Evolutionary conservation across 2,113 vertebrate species (phyloP).

Genomic region (Erpornis zantholeuca): DNA sequence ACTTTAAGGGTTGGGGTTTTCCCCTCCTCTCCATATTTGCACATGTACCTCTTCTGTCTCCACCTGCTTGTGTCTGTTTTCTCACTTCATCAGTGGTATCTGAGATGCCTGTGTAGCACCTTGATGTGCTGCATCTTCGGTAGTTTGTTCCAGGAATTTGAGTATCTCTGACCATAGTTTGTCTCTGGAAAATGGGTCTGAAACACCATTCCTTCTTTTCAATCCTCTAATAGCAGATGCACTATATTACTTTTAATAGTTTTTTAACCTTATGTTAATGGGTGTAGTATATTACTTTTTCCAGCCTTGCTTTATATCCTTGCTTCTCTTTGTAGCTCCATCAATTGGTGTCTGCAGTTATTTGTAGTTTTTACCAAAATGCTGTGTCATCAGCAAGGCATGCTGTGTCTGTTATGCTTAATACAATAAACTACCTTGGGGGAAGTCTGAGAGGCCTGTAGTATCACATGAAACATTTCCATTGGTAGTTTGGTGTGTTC

Average conservation of each 20-base stretch:
- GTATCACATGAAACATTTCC: neutral
- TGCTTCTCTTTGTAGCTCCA: neutral
- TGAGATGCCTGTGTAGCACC: neutral
- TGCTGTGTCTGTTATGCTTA: neutral
- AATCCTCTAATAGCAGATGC: neutral
- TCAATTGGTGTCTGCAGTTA: neutral
- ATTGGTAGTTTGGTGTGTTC: neutral
- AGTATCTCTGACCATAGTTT: neutral
- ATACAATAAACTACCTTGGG: neutral
- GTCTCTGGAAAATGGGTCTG: neutral
- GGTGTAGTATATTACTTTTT: neutral
- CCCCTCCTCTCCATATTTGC: neutral
- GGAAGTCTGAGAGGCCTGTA: neutral
- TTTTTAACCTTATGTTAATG: neutral
- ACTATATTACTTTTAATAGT: neutral
- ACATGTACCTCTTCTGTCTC: neutral
- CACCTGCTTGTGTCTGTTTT: neutral
- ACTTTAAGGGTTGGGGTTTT: neutral
- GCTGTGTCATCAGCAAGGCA: neutral
- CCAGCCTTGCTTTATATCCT: neutral
- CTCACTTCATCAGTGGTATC: neutral
- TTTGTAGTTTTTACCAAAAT: neutral
- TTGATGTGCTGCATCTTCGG: neutral
- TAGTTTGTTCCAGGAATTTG: neutral
- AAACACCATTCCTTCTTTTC: neutral